phyloP scores from a whole-genome alignment of 2,797 vertebrate species.

The Sebastes minor region DNA sequence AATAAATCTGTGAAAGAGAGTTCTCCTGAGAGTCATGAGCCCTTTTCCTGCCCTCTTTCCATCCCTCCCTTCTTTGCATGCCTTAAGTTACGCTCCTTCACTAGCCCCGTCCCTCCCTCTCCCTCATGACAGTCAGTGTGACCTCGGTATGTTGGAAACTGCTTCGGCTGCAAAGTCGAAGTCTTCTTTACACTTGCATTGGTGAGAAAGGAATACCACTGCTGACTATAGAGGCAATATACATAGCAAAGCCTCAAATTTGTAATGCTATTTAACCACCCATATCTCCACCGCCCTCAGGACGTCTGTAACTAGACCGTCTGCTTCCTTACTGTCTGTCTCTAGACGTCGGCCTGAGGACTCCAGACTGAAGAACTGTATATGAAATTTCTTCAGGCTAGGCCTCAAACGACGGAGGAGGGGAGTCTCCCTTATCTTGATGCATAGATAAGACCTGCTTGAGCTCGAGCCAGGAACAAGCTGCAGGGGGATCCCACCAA shows the following conservation, averaged over 20 bases:
- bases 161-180: not conserved
- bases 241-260: not conserved
- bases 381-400: slow-evolving; percentile 53
- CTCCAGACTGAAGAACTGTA: slow-evolving; percentile 24
- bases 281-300: slow-evolving; percentile 5
- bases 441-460: slow-evolving; percentile 70
- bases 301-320: slow-evolving; percentile 14
- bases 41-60: slow-evolving; percentile 25
- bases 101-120: slow-evolving; percentile 12
- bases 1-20: slow-evolving; percentile 52
- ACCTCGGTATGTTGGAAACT: slow-evolving; percentile 28
- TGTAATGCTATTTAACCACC: slow-evolving; percentile 4
- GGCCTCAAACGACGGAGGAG: slow-evolving; percentile 42
- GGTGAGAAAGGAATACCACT: not conserved
- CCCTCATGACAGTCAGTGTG: slow-evolving; percentile 55
- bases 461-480: slow-evolving; percentile 54
- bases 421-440: slow-evolving; percentile 67
- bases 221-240: not conserved
- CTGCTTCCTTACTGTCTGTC: slow-evolving; percentile 47
- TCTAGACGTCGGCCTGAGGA: slow-evolving; percentile 22
- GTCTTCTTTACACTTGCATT: not conserved
- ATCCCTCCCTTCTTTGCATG: slow-evolving; percentile 18
- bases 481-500: slow-evolving; percentile 48
- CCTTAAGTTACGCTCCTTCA: not conserved
- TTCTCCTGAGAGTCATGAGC: slow-evolving; percentile 53